A percentile compares a stretch with the other conserved stretches of the same genome.
Evolutionary conservation across 1,140 invertebrate species (phyloP).

Genomic region (Drosophila sp.): DNA sequence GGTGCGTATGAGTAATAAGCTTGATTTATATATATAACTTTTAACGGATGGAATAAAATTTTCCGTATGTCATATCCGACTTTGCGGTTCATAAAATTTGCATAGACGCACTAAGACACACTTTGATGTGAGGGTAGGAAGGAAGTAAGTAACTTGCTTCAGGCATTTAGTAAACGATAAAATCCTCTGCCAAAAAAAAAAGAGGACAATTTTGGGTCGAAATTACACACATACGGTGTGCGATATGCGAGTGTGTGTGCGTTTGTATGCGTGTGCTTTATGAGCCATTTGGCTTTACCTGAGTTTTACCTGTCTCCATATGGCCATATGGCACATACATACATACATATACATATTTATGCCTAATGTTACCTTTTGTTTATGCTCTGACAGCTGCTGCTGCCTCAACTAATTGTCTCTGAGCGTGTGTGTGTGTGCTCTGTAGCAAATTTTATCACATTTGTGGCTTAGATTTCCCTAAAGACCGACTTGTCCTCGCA

Average conservation of each 20-base stretch:
- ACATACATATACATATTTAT: background rate
- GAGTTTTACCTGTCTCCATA: constrained; percentile 42
- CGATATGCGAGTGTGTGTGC: constrained; percentile 22
- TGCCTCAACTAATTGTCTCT: constrained; percentile 5
- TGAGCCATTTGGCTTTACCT: constrained; percentile 37
- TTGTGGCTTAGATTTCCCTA: constrained; percentile 13
- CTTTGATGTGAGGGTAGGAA: background rate
- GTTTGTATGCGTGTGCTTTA: constrained; percentile 2
- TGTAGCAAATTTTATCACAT: constrained; percentile 8
- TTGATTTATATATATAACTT: constrained; percentile 23
- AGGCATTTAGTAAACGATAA: constrained; percentile 50
- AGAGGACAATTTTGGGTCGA: constrained; percentile 2
- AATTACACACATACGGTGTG: background rate
- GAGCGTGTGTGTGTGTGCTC: background rate
- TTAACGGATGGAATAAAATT: constrained; percentile 17
- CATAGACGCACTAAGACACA: constrained; percentile 13
- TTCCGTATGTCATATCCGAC: constrained; percentile 39
- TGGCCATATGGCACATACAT: constrained; percentile 4
- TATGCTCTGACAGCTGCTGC: constrained; percentile 9
- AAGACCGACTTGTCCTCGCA: constrained; percentile 4
- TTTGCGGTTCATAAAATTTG: constrained; percentile 20
- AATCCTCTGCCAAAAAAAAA: constrained; percentile 32
- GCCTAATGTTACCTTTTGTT: constrained; percentile 12
- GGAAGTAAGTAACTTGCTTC: constrained; percentile 10
- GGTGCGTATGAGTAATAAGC: constrained; percentile 67